phyloP scores from a whole-genome alignment of 2,113 vertebrate genomes.

The Tetrax tetrax region DNA sequence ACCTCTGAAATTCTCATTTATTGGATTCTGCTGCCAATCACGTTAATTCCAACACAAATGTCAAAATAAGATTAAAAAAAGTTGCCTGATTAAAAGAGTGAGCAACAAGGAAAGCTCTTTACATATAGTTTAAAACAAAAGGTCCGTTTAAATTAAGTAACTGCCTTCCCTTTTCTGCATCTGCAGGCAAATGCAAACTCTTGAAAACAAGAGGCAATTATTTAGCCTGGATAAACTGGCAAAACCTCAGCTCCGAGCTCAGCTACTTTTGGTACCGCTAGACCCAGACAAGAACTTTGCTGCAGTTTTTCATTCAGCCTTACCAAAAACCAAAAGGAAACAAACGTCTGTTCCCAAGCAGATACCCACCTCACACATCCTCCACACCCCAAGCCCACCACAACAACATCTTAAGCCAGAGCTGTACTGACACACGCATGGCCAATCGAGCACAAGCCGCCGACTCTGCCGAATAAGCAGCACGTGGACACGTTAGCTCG shows the following conservation, averaged over 20 bases:
- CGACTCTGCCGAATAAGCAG: background rate
- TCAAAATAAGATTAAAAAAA: constrained; percentile 53
- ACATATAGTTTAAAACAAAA: background rate
- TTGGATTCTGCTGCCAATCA: constrained; percentile 44
- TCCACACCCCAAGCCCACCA: background rate
- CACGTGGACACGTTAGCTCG: background rate
- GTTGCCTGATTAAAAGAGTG: constrained; percentile 7
- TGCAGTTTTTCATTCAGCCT: background rate
- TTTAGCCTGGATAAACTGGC: background rate
- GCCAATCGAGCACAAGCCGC: background rate
- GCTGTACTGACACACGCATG: background rate
- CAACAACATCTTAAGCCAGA: rapidly evolving
- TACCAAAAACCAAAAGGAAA: background rate
- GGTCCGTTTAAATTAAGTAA: background rate
- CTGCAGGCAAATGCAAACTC: background rate
- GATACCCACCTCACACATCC: background rate
- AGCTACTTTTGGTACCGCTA: background rate
- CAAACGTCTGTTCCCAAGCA: background rate
- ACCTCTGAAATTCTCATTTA: constrained; percentile 56
- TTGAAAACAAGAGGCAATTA: background rate
- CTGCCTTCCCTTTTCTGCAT: background rate
- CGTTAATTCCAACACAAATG: constrained; percentile 67
- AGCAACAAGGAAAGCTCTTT: background rate
- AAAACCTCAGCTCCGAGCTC: background rate
- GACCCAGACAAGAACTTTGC: background rate